phyloP scores from a whole-genome alignment of 2,113 vertebrate species.

The Peromyscus californicus region DNA sequence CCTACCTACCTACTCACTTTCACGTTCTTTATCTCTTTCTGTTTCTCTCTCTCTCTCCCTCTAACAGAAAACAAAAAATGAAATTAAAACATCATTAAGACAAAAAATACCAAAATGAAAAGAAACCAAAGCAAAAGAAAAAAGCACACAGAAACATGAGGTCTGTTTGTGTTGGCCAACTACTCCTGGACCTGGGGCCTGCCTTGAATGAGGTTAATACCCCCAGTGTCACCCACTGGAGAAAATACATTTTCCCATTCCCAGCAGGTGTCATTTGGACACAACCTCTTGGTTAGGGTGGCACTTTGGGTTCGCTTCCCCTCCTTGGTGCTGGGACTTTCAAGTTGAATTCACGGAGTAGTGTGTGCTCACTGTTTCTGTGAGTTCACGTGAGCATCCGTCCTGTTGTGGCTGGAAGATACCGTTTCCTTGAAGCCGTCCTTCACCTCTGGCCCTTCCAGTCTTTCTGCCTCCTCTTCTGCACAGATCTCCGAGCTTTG shows the following conservation, averaged over 20 bases:
- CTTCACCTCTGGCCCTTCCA: too few species aligned
- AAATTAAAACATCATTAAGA: not conserved
- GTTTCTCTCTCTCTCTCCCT: too few species aligned
- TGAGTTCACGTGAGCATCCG: not conserved
- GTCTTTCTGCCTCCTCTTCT: not conserved
- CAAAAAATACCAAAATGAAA: not conserved
- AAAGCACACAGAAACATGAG: not conserved
- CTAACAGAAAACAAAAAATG: not conserved
- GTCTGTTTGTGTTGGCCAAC: not conserved
- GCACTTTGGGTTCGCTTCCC: too few species aligned
- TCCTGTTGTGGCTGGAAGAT: not conserved
- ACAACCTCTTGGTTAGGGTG: not conserved
- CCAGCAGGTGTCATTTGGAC: not conserved
- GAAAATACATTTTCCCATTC: not conserved
- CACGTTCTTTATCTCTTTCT: not conserved
- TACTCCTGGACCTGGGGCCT: not conserved
- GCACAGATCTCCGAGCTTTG: not conserved
- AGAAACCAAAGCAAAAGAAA: not conserved
- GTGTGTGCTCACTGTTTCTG: not conserved
- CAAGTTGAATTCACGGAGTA: not conserved
- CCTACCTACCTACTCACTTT: not conserved
- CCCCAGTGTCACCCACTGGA: accelerated
- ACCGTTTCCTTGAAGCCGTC: not conserved
- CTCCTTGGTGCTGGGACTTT: not conserved
- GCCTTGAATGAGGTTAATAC: not conserved